A percentile compares a stretch with the other conserved stretches of the same genome.
These are phyloP conservation scores for Agapostemon virescens DNA, from an alignment of 2,888 invertebrate species.

Conservation along the genomic window DNA sequence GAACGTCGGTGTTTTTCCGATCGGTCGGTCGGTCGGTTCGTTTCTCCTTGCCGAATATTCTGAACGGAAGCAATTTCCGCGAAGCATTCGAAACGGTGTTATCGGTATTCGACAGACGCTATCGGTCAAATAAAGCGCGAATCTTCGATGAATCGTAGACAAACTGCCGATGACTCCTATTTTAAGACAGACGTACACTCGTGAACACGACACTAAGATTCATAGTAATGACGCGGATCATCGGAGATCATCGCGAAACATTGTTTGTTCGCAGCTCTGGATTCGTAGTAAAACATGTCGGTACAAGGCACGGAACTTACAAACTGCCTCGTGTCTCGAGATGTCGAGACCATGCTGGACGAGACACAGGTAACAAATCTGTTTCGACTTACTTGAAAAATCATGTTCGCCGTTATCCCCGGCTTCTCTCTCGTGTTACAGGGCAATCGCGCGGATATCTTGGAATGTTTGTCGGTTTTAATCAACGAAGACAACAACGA, in stretches of 20 bases:
- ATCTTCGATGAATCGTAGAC: slow-evolving; percentile 37
- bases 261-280: slow-evolving; percentile 60
- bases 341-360: slow-evolving; percentile 69
- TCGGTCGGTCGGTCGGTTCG: not conserved
- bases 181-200: slow-evolving; percentile 44
- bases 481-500: slow-evolving; percentile 70
- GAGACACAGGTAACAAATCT: slow-evolving; percentile 65
- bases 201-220: slow-evolving; percentile 32
- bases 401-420: not conserved
- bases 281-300: slow-evolving; percentile 70
- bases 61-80: not conserved
- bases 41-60: not conserved
- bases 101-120: not conserved
- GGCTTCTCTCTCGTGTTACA: slow-evolving; percentile 43
- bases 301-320: slow-evolving; percentile 68
- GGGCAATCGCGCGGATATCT: slow-evolving; percentile 70
- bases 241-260: slow-evolving; percentile 53
- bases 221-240: slow-evolving; percentile 47
- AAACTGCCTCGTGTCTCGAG: slow-evolving; percentile 65
- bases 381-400: not conserved
- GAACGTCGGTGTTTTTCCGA: too few species aligned
- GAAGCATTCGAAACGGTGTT: not conserved
- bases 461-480: slow-evolving; percentile 74
- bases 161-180: slow-evolving; percentile 32
- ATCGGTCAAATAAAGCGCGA: slow-evolving; percentile 17